phyloP scores from a whole-genome alignment of 2,797 vertebrate genomes.

The Hippocampus kuda region DNA sequence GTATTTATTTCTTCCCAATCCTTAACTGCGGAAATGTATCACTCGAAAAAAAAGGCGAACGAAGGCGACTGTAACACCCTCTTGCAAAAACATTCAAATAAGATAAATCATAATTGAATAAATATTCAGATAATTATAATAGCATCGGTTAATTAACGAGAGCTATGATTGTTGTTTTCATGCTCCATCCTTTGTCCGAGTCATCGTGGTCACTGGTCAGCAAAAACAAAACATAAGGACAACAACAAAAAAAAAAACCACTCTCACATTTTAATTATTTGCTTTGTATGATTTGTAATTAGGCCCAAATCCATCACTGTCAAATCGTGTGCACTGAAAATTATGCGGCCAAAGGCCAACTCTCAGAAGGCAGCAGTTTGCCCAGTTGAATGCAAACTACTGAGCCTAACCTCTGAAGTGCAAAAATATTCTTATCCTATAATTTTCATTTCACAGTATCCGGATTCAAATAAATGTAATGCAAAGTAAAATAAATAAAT shows the following conservation, averaged over 20 bases:
- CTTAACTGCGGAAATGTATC: neutral
- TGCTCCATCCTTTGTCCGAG: neutral
- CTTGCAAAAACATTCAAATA: neutral
- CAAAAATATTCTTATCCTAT: neutral
- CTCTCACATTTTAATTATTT: neutral
- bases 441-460: neutral
- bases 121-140: too few relatives aligned
- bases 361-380: neutral
- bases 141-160: neutral
- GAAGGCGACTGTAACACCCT: too few relatives aligned
- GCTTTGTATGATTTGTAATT: neutral
- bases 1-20: neutral
- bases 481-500: neutral
- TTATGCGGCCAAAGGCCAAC: neutral
- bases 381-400: neutral
- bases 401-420: too few relatives aligned
- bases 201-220: neutral
- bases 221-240: neutral
- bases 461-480: neutral
- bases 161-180: neutral
- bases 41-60: neutral
- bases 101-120: neutral
- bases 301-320: neutral
- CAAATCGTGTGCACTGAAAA: neutral
- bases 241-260: neutral